Evolutionary conservation across 2,888 invertebrate species (phyloP).

Genomic region (Spodoptera exigua): DNA sequence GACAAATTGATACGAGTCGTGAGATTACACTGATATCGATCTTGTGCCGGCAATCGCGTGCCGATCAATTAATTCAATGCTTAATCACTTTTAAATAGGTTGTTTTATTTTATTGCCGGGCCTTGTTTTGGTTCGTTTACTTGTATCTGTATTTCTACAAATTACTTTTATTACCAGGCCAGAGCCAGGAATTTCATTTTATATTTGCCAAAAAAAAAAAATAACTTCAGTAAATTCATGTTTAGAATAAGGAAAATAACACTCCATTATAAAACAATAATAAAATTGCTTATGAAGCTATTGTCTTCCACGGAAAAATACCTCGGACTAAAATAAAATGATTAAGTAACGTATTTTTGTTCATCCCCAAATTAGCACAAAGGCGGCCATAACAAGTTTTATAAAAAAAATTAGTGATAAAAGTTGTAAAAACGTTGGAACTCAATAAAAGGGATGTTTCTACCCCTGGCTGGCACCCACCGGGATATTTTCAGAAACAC

Average conservation of each 20-base stretch:
- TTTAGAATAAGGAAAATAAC: conserved; percentile 24
- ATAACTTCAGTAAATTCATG: background rate
- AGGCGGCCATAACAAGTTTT: conserved; percentile 45
- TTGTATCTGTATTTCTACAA: background rate
- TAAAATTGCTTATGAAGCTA: conserved; percentile 26
- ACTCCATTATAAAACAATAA: conserved; percentile 8
- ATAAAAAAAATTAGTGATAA: conserved; percentile 49
- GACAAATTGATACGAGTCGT: conserved; percentile 42
- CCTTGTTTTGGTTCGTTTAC: background rate
- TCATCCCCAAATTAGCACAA: conserved; percentile 48
- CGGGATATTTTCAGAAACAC: conserved; percentile 52
- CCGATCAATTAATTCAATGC: conserved; percentile 7
- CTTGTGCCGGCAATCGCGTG: conserved; percentile 11
- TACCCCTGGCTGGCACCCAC: conserved; percentile 43
- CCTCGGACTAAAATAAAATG: conserved; percentile 42
- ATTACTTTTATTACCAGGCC: background rate
- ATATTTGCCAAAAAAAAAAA: conserved; percentile 1
- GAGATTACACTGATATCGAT: conserved; percentile 19
- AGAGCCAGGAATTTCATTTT: background rate
- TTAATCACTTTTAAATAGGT: background rate
- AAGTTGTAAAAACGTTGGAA: conserved; percentile 54
- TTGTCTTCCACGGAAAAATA: conserved; percentile 21
- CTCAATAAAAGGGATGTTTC: conserved; percentile 57
- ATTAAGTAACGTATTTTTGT: conserved; percentile 56
- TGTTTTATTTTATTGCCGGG: background rate